Evolutionary conservation across 2,888 invertebrate genomes (phyloP).

Genomic region (Malachius bipustulatus): DNA sequence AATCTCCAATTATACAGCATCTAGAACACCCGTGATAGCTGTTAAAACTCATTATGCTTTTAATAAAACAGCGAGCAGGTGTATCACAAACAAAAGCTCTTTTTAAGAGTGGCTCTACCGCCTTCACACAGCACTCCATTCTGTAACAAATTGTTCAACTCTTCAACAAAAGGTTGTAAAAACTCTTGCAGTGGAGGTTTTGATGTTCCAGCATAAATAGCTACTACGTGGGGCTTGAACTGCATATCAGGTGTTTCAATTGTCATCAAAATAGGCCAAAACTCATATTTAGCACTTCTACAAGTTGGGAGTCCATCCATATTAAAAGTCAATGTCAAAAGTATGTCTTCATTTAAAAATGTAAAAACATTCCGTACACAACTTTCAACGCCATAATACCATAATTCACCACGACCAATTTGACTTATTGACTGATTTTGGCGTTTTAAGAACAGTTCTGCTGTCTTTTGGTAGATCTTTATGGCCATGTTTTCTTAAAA

Average conservation of each 20-base stretch:
- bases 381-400: too few relatives aligned
- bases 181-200: conserved; percentile 12
- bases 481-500: conserved; percentile 6
- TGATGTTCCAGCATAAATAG: conserved; percentile 14
- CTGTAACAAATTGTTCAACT: conserved; percentile 11
- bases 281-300: conserved; percentile 17
- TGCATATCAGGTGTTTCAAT: too few relatives aligned
- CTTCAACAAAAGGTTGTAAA: conserved; percentile 15
- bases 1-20: conserved; percentile 16
- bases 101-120: conserved; percentile 6
- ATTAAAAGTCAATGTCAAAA: conserved; percentile 18
- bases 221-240: conserved; percentile 14
- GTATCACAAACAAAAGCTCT: conserved; percentile 18
- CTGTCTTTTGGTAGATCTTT: conserved; percentile 16
- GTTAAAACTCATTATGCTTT: conserved; percentile 19
- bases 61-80: conserved; percentile 17
- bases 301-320: conserved; percentile 19
- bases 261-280: conserved; percentile 23
- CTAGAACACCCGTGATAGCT: conserved; percentile 15
- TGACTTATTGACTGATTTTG: conserved; percentile 6
- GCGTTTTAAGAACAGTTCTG: conserved; percentile 16
- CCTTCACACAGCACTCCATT: conserved; percentile 5
- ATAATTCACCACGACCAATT: too few relatives aligned
- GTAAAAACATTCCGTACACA: too few relatives aligned
- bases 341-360: too few relatives aligned